Percentiles rank a stretch among this genome's conserved stretches.
phyloP scores from a whole-genome alignment of 2,113 vertebrate genomes.

The Phrynosoma platyrhinos region DNA sequence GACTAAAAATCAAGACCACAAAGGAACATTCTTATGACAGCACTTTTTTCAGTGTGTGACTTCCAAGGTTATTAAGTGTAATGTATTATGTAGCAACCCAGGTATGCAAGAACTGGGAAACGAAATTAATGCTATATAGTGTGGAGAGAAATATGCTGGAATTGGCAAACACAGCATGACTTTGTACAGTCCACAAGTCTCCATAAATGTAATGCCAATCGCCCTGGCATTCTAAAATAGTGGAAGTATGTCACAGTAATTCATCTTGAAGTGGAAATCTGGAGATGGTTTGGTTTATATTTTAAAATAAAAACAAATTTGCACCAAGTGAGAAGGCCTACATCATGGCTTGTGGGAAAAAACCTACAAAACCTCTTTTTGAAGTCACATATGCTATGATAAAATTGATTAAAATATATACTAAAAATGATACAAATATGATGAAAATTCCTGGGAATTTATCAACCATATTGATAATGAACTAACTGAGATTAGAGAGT shows the following conservation, averaged over 20 bases:
- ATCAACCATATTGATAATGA: background rate
- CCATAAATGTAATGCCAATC: background rate
- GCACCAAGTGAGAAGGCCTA: background rate
- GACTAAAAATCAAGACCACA: constrained; percentile 50
- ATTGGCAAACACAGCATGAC: constrained; percentile 12
- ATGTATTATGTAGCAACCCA: constrained; percentile 22
- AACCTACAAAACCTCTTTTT: no score
- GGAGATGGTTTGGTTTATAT: background rate
- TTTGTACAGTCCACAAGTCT: background rate
- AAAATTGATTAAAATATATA: no score
- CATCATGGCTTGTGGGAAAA: background rate
- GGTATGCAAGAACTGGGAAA: constrained; percentile 41
- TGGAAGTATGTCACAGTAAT: background rate
- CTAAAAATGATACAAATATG: background rate
- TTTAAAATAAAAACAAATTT: background rate
- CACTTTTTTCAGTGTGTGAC: constrained; percentile 50
- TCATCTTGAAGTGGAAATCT: background rate
- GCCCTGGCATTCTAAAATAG: background rate
- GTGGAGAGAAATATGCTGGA: constrained; percentile 32
- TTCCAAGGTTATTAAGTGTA: constrained; percentile 57
- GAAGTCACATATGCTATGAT: background rate
- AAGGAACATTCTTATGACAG: constrained; percentile 51
- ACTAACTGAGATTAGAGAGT: background rate
- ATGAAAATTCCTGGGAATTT: background rate
- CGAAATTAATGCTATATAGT: constrained; percentile 16